These are phyloP conservation scores for Tenthredo scrophulariae DNA, from an alignment of 2,888 invertebrate genomes.

Conservation along the genomic window DNA sequence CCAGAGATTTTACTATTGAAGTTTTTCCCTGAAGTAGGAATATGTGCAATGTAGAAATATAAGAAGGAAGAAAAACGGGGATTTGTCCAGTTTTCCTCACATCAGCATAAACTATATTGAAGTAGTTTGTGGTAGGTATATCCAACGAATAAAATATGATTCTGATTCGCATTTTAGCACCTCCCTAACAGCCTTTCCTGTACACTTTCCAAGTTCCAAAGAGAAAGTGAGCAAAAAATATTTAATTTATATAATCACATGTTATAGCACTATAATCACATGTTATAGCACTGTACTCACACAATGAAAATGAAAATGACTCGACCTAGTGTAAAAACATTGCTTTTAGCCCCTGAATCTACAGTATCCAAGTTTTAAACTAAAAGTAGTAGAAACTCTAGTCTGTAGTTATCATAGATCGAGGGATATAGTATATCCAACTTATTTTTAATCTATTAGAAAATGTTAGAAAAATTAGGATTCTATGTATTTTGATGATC, in stretches of 20 bases:
- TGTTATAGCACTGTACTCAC: neutral
- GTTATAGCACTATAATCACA: neutral
- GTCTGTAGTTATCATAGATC: neutral
- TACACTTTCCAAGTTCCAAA: conserved; percentile 9
- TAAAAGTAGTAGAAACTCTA: neutral
- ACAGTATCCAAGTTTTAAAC: neutral
- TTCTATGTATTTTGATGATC: neutral
- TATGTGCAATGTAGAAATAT: neutral
- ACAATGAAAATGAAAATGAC: neutral
- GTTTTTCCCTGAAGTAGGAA: neutral
- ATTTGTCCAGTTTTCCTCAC: neutral
- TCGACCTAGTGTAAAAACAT: neutral
- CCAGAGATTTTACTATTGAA: neutral
- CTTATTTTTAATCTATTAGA: neutral
- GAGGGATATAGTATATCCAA: neutral
- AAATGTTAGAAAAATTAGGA: neutral
- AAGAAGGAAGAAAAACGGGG: neutral
- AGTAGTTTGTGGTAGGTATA: neutral
- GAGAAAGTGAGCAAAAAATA: conserved; percentile 23
- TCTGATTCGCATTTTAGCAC: conserved; percentile 36
- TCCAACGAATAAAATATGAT: conserved; percentile 26
- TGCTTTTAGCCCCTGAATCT: neutral
- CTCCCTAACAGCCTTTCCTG: conserved; percentile 24
- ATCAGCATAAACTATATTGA: neutral
- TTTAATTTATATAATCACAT: conserved; percentile 25